Percentiles rank a stretch among this genome's conserved stretches.
Evolutionary conservation across 2,113 vertebrate species (phyloP).

Genomic region (Corythoichthys intestinalis): DNA sequence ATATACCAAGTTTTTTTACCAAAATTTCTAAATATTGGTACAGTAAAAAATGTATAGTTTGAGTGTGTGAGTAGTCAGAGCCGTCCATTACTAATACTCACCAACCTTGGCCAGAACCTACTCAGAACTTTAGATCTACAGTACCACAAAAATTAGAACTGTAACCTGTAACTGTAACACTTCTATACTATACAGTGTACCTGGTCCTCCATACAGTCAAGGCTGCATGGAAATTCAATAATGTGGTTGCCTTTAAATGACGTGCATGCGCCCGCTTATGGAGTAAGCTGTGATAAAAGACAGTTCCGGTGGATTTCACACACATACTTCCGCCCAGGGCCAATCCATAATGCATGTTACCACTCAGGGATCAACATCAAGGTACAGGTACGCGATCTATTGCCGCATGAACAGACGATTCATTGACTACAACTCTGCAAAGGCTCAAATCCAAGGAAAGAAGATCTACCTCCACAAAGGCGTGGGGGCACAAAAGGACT

Average conservation of each 20-base stretch:
- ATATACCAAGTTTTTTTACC: too few relatives aligned
- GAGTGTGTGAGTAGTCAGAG: too few relatives aligned
- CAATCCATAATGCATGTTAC: conserved; percentile 43
- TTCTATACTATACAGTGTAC: too few relatives aligned
- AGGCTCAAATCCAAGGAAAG: conserved; percentile 1
- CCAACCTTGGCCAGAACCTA: too few relatives aligned
- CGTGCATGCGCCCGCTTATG: conserved; percentile 44
- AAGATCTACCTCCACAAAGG: conserved; percentile 55
- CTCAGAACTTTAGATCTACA: too few relatives aligned
- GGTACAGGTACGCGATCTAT: conserved; percentile 7
- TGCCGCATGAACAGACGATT: not conserved
- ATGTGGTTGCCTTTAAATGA: not conserved
- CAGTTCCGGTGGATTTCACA: conserved; percentile 38
- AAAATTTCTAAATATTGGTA: too few relatives aligned
- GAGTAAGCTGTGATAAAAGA: conserved; percentile 56
- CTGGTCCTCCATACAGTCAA: too few relatives aligned
- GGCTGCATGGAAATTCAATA: conserved; percentile 5
- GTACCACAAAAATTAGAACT: too few relatives aligned
- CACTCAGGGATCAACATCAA: conserved; percentile 38
- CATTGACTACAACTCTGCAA: not conserved
- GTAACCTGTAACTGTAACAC: too few relatives aligned
- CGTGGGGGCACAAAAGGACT: conserved; percentile 58
- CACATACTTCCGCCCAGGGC: conserved; percentile 17
- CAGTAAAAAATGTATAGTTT: too few relatives aligned
- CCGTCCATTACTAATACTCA: too few relatives aligned